Conservation (phyloP, 2,797 vertebrate genomes). For the Pristis pectinata region DNA sequence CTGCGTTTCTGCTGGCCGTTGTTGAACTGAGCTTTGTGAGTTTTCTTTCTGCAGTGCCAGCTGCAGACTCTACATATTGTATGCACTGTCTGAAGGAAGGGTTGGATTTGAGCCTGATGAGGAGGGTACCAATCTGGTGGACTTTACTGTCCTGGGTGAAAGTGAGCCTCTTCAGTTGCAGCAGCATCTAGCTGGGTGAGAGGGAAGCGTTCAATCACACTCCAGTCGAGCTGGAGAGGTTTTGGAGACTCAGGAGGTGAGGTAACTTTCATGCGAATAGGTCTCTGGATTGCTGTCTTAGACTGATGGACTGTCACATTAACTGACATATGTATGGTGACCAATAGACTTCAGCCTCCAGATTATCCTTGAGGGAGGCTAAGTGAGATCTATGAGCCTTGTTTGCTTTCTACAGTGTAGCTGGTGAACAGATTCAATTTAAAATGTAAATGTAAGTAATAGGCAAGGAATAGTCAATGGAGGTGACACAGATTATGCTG, state of each 20-base stretch:
- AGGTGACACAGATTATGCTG: neutral
- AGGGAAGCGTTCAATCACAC: neutral
- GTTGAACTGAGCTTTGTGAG: neutral
- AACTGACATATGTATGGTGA: neutral
- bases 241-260: neutral
- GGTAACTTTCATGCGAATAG: neutral
- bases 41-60: neutral
- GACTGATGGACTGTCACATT: neutral
- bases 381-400: neutral
- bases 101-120: neutral
- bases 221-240: neutral
- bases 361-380: neutral
- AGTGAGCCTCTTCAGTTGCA: neutral
- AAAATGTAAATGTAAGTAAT: neutral
- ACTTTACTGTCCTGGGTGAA: neutral
- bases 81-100: neutral
- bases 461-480: neutral
- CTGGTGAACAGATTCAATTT: slow-evolving; percentile 14
- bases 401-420: neutral
- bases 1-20: too few species aligned
- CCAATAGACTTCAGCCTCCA: neutral
- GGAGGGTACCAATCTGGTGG: neutral
- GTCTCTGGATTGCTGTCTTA: neutral
- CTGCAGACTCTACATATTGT: neutral
- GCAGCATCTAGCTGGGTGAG: neutral